These are phyloP conservation scores for Nomada ruficornis DNA, from an alignment of 2,888 invertebrate species.

Conservation along the genomic window DNA sequence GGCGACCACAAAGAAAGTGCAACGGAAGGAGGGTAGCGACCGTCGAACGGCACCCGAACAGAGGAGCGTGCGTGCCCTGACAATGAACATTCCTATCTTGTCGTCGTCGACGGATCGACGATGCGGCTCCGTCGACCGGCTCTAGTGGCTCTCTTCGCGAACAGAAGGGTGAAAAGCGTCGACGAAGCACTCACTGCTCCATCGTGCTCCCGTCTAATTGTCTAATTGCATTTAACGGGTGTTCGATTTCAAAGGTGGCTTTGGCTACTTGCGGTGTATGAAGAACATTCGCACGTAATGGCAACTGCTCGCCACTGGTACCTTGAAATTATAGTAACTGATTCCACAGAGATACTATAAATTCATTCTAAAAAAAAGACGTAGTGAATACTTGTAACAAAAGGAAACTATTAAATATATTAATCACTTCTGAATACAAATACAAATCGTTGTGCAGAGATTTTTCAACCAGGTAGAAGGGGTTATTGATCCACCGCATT, in stretches of 20 bases:
- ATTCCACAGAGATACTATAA: background rate
- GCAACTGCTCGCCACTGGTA: no score
- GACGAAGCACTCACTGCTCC: constrained; percentile 73
- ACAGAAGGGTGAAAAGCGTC: constrained; percentile 74
- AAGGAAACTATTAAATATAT: background rate
- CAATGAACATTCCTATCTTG: constrained; percentile 78
- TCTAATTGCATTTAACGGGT: constrained; percentile 75
- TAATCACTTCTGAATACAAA: background rate
- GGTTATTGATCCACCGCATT: constrained; percentile 28
- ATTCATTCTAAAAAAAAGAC: no score
- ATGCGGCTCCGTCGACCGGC: constrained; percentile 46
- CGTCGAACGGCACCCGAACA: constrained; percentile 29
- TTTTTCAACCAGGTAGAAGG: background rate
- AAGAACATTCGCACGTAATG: background rate
- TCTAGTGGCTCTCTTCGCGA: constrained; percentile 68
- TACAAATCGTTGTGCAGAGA: background rate
- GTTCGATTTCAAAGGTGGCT: constrained; percentile 62
- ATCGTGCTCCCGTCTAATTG: constrained; percentile 64
- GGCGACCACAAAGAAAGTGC: constrained; percentile 26
- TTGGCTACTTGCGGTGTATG: background rate
- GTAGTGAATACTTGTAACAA: background rate
- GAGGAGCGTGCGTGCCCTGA: constrained; percentile 77
- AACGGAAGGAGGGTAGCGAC: constrained; percentile 3
- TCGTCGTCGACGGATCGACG: constrained; percentile 66
- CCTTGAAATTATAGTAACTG: constrained; percentile 21